These are phyloP conservation scores for Apogon talboti DNA, from an alignment of 2,797 vertebrate genomes.

Conservation along the genomic window DNA sequence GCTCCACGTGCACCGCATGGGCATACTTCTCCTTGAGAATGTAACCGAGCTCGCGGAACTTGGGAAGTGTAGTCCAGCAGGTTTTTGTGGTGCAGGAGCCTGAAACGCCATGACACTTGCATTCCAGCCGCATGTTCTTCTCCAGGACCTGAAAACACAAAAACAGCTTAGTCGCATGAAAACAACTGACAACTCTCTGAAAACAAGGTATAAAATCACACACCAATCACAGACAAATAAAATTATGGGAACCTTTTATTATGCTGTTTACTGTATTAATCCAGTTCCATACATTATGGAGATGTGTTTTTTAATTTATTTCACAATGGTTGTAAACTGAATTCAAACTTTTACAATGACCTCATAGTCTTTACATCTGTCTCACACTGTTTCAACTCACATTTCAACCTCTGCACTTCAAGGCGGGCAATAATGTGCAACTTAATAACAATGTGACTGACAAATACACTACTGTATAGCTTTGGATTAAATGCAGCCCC, in stretches of 20 bases:
- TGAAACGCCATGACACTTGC: slow-evolving; percentile 97
- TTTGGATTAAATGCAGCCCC: slow-evolving; percentile 57
- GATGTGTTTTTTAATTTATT: not conserved
- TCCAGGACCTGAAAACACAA: slow-evolving; percentile 88
- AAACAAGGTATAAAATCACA: slow-evolving; percentile 19
- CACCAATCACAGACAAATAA: not conserved
- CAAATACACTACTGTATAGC: slow-evolving; percentile 30
- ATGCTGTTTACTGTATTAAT: not conserved
- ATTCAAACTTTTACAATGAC: not conserved
- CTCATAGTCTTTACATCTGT: not conserved
- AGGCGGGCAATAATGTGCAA: slow-evolving; percentile 21
- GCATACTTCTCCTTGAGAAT: slow-evolving; percentile 97
- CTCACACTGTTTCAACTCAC: not conserved
- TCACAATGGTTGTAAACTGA: not conserved
- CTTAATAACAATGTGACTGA: slow-evolving; percentile 51
- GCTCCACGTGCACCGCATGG: slow-evolving; percentile 93
- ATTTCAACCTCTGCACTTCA: slow-evolving; percentile 15
- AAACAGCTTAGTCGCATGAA: slow-evolving; percentile 37
- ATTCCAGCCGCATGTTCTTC: slow-evolving; percentile 96
- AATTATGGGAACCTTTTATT: slow-evolving; percentile 9
- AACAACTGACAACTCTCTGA: slow-evolving; percentile 9
- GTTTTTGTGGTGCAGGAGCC: slow-evolving; percentile 98
- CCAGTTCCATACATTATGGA: not conserved
- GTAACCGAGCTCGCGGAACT: slow-evolving; percentile 96
- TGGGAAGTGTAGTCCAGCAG: slow-evolving; percentile 98